Base-by-base conservation (phyloP, 2,113 vertebrate genomes). In the Eonycteris spelaea region DNA sequence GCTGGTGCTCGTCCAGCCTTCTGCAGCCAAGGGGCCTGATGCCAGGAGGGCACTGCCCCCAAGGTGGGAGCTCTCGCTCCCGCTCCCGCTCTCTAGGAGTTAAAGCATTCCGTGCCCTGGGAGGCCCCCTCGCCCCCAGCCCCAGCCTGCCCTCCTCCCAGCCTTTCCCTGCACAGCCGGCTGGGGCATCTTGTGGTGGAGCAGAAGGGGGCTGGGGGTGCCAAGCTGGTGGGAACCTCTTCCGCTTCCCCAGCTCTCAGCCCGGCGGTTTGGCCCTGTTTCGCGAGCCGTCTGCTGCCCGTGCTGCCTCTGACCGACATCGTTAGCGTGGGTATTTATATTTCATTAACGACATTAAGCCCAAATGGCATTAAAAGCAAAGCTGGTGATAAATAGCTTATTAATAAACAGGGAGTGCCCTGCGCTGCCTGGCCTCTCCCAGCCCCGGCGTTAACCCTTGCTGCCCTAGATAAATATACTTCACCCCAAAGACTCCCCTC, bases 261-360 rank as follows among this genome's bases (percentile, higher is more conserved):
- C 97, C 85, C 97, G 96, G 98, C 90, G 98, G 98, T 98, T 98
- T 97, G 97, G 97, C 97, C 98, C 98, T 97, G 98, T 97, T 98
- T 98, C 97, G 97, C 90, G 59, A 98, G 98, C 98, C 95, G 98
- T 98, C 97, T 96, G 97, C 98, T 98, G 98, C 98, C 98, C 98
- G 96, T 96, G 96, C 98, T 98, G 98, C 98, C 98, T 99, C 98
- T 99, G 98, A 99, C 99, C 99, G 97, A 98, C 98, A 99, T 99
- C 98, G 98, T 99, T 99, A 99, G 98, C 94, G 96, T 5, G 98
- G 98, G 98, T 99, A 99, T 99, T 99, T 99, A 99, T 99, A 99
- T 99, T 99, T 99, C 99, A 99, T 99, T 99, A 99, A 99, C 98
- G 97, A 97, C 99, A 98, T 99, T 98, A 99, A 98, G 98, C 98